Evolutionary conservation across 2,113 vertebrate species (phyloP).

Genomic region (Platycercus adscitus): DNA sequence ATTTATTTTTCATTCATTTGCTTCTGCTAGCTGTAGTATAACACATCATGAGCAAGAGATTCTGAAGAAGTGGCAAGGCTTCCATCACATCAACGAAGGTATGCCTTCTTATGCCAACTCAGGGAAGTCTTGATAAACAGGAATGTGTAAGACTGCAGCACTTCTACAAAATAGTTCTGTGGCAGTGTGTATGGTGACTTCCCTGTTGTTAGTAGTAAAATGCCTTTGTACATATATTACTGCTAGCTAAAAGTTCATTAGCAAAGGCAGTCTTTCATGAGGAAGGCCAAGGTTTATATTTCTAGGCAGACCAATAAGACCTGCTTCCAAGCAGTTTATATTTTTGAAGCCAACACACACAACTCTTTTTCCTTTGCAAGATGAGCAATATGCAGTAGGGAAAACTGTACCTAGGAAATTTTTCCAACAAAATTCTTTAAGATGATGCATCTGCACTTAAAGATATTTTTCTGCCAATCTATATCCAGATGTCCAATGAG

Average conservation of each 20-base stretch:
- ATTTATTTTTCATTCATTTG: background rate
- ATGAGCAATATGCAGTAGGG: background rate
- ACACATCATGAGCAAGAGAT: background rate
- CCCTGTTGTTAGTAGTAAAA: background rate
- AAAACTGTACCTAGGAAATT: background rate
- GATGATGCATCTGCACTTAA: background rate
- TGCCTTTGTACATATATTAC: background rate
- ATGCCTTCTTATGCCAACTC: no score
- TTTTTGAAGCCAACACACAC: background rate
- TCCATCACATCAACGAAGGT: rapidly evolving
- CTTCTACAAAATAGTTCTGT: background rate
- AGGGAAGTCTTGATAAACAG: background rate
- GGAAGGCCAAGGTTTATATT: background rate
- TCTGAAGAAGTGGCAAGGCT: background rate
- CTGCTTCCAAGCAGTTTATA: background rate
- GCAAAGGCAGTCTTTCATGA: background rate
- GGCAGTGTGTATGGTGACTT: background rate
- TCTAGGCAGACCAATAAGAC: background rate
- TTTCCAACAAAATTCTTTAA: background rate
- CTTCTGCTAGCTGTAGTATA: background rate
- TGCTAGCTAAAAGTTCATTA: background rate
- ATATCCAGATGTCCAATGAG: rapidly evolving
- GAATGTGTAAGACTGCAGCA: background rate
- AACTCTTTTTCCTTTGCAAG: background rate
- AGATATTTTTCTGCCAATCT: background rate